Base-by-base conservation (phyloP, 2,888 invertebrate genomes). In the Drosophila trichaetosa region DNA sequence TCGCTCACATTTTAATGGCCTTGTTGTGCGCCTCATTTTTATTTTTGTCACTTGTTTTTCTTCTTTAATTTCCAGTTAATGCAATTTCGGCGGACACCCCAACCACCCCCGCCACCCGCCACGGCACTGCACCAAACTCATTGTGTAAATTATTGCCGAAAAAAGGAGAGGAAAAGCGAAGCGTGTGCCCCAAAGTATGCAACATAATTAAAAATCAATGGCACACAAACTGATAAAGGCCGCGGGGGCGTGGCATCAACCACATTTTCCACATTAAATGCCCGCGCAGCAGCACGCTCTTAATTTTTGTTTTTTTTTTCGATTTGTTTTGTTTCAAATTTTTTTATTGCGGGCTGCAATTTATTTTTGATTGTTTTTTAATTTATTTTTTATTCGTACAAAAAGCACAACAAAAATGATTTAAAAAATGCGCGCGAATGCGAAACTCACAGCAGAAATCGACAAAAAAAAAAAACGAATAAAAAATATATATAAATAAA, bases 141-240 rank as follows among this genome's bases (percentile, higher is more conserved):
- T 78, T 84, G 83, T 84, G 74, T 82, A 85, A 85, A 87, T 87
- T 83, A 90, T 90, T 82, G 87, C 80, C 84, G 62, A 87, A 84
- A 83, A 82, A 76, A 66, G 51, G 63, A 69, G 48, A 33, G 63
- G 62, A 66, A 72, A 66, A 56, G 73, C 16, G 79, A 76, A 69
- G 29, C n/a, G 10, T 16, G 70, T 66, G 76, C 76, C 82, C 74
- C 71, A 89, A 90, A 87, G 85, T 80, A 87, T 81, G 90, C 87
- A 90, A 80, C 83, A 90, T 91, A 91, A 91, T 92, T 92, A 90
- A 91, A 91, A 91, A 91, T 92, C 91, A 91, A 91, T 91, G 92
- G 83, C 91, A 91, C 71, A 91, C 82, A 87, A 89, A 89, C 83
- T 81, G 90, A 89, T 87, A 89, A 83, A 75, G 57, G 52, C 49